Evolutionary conservation across 2,113 vertebrate genomes (phyloP).

Genomic region (Vicugna pacos): DNA sequence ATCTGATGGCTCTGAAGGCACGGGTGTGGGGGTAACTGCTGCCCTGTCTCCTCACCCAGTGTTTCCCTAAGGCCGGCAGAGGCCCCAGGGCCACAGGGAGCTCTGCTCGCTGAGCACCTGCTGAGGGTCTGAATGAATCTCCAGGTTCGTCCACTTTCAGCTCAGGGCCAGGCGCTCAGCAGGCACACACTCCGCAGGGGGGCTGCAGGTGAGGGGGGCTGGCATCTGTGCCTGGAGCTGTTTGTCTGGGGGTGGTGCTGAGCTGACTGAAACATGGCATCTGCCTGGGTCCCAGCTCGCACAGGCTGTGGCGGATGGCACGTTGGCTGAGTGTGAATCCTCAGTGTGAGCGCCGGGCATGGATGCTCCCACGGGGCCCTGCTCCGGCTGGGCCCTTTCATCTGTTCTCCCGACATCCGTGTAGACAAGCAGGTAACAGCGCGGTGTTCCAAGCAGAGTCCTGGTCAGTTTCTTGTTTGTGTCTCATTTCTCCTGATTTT

Average conservation of each 20-base stretch:
- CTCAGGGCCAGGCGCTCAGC: rapidly evolving
- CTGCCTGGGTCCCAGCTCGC: not conserved
- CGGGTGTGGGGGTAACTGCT: not conserved
- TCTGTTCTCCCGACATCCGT: rapidly evolving
- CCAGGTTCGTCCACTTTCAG: rapidly evolving
- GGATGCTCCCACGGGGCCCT: rapidly evolving
- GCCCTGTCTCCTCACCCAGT: rapidly evolving
- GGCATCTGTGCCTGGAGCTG: rapidly evolving
- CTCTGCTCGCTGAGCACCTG: rapidly evolving
- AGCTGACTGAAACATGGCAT: not conserved
- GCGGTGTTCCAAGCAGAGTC: not conserved
- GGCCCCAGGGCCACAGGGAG: no score
- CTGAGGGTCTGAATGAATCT: rapidly evolving
- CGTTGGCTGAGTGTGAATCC: not conserved
- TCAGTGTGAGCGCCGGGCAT: not conserved
- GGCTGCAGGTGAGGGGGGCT: rapidly evolving
- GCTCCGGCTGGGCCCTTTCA: rapidly evolving
- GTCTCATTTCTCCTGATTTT: not conserved
- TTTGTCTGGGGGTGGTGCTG: rapidly evolving
- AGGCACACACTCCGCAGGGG: rapidly evolving
- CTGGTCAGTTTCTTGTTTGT: rapidly evolving
- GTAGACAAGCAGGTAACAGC: rapidly evolving
- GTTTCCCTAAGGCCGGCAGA: not conserved
- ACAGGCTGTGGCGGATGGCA: rapidly evolving
- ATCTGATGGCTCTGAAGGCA: not conserved